phyloP scores from a whole-genome alignment of 1,140 invertebrate genomes.

The Diorhabda sublineata region DNA sequence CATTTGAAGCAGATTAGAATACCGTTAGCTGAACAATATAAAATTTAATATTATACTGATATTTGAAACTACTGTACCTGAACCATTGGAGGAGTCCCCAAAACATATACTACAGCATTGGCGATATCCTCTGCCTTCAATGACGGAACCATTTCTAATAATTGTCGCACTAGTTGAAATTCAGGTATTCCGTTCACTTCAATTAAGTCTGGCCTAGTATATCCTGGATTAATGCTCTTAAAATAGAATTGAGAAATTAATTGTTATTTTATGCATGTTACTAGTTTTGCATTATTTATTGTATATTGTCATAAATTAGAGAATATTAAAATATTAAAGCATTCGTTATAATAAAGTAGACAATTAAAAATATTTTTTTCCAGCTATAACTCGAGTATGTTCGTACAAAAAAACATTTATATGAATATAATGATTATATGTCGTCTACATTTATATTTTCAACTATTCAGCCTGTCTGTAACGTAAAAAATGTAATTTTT shows the following conservation, averaged over 20 bases:
- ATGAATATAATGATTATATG: neutral
- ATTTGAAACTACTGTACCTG: slow-evolving; percentile 49
- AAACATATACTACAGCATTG: slow-evolving; percentile 55
- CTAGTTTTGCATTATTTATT: neutral
- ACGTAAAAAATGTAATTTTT: too few relatives aligned
- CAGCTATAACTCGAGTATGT: neutral
- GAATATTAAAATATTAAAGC: too few relatives aligned
- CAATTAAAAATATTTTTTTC: neutral
- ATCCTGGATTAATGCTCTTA: slow-evolving; percentile 25
- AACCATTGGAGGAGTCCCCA: slow-evolving; percentile 57
- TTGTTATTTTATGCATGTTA: neutral
- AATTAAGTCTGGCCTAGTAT: slow-evolving; percentile 5
- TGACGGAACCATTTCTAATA: neutral
- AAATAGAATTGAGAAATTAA: neutral
- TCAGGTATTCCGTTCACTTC: slow-evolving; percentile 1
- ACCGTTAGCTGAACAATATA: too few relatives aligned
- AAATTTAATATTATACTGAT: too few relatives aligned
- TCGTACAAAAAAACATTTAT: neutral
- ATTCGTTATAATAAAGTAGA: neutral
- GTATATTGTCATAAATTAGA: too few relatives aligned
- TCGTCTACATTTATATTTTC: neutral
- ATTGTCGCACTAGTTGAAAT: neutral
- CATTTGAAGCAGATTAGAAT: too few relatives aligned
- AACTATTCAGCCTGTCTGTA: too few relatives aligned
- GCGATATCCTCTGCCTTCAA: slow-evolving; percentile 49